Evolutionary conservation across 92 coral and sea anemone species (phyloP).

Genomic region (Micromussa lordhowensis): DNA sequence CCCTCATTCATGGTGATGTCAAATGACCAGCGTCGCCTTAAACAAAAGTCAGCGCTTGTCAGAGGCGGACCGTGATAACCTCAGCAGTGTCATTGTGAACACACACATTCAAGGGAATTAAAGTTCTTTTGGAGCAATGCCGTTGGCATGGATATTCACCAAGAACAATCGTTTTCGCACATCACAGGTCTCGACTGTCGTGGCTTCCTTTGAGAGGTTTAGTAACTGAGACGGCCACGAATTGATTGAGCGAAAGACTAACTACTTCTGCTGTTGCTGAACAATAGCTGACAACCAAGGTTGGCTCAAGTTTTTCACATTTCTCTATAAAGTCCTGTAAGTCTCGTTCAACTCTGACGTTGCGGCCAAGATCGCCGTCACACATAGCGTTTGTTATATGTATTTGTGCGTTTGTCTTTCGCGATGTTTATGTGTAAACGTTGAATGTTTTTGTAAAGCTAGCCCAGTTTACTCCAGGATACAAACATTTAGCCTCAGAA

Average conservation of each 20-base stretch:
- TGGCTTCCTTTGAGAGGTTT: neutral
- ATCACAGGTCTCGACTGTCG: neutral
- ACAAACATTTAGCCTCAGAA: neutral
- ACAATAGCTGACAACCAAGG: neutral
- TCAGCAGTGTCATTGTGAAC: slow-evolving; percentile 11
- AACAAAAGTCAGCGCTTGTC: slow-evolving; percentile 25
- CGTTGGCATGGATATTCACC: slow-evolving; percentile 47
- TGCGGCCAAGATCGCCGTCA: neutral
- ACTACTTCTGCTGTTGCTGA: neutral
- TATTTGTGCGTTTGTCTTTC: neutral
- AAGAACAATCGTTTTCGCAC: neutral
- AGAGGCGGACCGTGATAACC: slow-evolving; percentile 6
- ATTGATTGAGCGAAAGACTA: slow-evolving; percentile 9
- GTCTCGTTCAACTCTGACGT: neutral
- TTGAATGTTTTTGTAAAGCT: neutral
- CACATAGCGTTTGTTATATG: neutral
- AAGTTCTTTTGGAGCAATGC: slow-evolving; percentile 41
- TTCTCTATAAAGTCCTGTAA: neutral
- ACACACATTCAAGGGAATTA: slow-evolving; percentile 35
- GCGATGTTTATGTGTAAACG: neutral
- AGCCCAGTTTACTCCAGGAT: neutral
- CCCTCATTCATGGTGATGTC: slow-evolving; percentile 6
- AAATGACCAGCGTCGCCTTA: slow-evolving; percentile 23
- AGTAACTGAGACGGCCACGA: slow-evolving; percentile 2
- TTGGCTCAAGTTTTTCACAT: neutral